Percentiles rank a stretch among this genome's conserved stretches.
Evolutionary conservation across 2,113 vertebrate genomes (phyloP).

Genomic region (Scomber scombrus): DNA sequence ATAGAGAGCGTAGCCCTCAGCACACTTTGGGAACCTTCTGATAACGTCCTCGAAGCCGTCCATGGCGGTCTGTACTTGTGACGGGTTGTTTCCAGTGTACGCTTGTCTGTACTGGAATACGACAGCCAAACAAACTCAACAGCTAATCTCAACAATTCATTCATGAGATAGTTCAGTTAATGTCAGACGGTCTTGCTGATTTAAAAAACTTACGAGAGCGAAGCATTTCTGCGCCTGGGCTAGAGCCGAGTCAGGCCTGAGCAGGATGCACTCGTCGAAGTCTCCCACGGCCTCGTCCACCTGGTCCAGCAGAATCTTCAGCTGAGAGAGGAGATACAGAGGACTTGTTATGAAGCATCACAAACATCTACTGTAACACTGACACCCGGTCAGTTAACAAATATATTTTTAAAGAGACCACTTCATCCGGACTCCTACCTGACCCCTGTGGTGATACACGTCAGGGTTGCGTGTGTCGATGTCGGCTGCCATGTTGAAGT

Average conservation of each 20-base stretch:
- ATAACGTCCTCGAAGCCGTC: slow-evolving; percentile 98
- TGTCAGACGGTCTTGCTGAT: neutral
- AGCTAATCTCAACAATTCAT: neutral
- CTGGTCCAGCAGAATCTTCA: slow-evolving; percentile 98
- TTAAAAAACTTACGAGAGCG: slow-evolving; percentile 88
- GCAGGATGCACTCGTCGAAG: slow-evolving; percentile 96
- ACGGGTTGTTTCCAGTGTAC: slow-evolving; percentile 96
- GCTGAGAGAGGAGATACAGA: slow-evolving; percentile 75
- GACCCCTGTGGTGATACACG: slow-evolving; percentile 97
- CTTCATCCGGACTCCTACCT: slow-evolving; percentile 80
- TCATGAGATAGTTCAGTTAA: neutral
- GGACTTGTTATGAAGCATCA: neutral
- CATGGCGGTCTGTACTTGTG: slow-evolving; percentile 96
- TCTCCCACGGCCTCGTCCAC: slow-evolving; percentile 98
- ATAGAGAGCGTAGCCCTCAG: slow-evolving; percentile 97
- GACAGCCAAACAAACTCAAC: neutral
- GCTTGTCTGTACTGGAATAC: slow-evolving; percentile 94
- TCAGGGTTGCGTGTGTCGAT: slow-evolving; percentile 96
- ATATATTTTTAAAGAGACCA: neutral
- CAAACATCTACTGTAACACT: neutral
- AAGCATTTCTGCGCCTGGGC: slow-evolving; percentile 99
- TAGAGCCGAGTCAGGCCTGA: slow-evolving; percentile 96
- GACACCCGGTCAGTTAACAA: neutral
- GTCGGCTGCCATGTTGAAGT: slow-evolving; percentile 97
- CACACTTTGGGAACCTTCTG: slow-evolving; percentile 94